A percentile compares a stretch with the other conserved stretches of the same genome.
Conservation (phyloP, 2,888 invertebrate genomes). For the Acleris cristana region DNA sequence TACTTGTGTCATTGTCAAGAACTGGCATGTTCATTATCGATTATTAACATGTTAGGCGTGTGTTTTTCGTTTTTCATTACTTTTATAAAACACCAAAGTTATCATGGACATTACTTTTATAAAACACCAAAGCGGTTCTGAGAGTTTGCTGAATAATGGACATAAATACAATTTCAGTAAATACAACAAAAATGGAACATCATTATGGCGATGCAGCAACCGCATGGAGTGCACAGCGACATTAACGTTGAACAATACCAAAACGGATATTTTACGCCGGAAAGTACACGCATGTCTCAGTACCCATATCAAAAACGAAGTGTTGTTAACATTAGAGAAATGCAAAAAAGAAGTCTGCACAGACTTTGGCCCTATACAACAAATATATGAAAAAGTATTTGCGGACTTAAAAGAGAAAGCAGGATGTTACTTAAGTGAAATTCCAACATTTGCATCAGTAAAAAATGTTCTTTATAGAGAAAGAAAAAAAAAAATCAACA, state of each 20-base stretch:
- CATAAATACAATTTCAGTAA: slow-evolving; percentile 1
- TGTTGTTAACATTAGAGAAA: neutral
- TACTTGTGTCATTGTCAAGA: too few species aligned
- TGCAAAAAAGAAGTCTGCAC: slow-evolving; percentile 1
- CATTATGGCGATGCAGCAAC: neutral
- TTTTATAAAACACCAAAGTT: too few species aligned
- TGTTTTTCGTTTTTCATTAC: too few species aligned
- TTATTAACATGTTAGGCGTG: too few species aligned
- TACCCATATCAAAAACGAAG: neutral
- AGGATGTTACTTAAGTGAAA: neutral
- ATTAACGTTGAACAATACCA: neutral
- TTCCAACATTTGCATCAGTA: neutral
- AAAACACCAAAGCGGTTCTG: neutral
- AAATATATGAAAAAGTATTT: slow-evolving; percentile 1
- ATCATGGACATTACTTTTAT: too few species aligned
- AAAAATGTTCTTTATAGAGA: neutral
- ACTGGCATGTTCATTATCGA: too few species aligned
- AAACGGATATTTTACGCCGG: neutral
- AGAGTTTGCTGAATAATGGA: neutral
- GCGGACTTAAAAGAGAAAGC: neutral
- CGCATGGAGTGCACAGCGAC: neutral
- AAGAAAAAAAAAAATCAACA: neutral
- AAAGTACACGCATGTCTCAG: neutral
- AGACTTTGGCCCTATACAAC: neutral
- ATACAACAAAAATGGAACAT: neutral